Evolutionary conservation across 1,140 invertebrate genomes (phyloP), one percentile per base, ranked within the genome.

Genomic region (Cyphomyrmex costatus): DNA sequence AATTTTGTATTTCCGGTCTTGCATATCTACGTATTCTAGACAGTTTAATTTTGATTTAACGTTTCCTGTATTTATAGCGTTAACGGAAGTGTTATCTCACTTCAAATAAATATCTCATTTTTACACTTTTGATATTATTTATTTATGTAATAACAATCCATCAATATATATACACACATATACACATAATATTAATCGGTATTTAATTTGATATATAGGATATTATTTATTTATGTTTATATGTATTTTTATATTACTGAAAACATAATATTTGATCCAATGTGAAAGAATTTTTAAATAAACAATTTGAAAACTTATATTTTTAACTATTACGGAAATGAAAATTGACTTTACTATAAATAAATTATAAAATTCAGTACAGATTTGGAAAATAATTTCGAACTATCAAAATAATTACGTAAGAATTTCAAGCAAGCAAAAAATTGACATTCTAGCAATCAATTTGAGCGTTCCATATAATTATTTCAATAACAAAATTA

Each of bases 101-200:
- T 33, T 33, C 27, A 14, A 66, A 51, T 79, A 79, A 66, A 66
- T 66, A 21, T 66, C 27, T 33, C 12, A 42, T 65, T 78, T 27
- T 24, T 6, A 8, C 14, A 24, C 12, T 16, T n/a, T 19, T 79
- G 42, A 66, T 51, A 66, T 78, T 65, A 77, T 77, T 61, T 77
- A 77, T n/a, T 24, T 1, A 63, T 65, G 42, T 46, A 78, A 78
- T 78, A 65, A 78, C 19, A n/a, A 46, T 46, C 6, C 8, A 3
- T 63, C 42, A 8, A 42, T 8, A 10, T 0, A 42, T 1, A 42
- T 1, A 0, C 1, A 10, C 36, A 42, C 33, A 36, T 7, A 7
- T 7, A 36, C 33, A 36, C 33, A 42, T 42, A 51, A 51, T 46
- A 63, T 66, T n/a, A 49, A 21, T 33, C 14, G n/a, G 51, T 33